Percentiles rank a stretch among this genome's conserved stretches.
Evolutionary conservation across 2,888 invertebrate species (phyloP).

Genomic region (Galeopsomyia nigrocyanea): DNA sequence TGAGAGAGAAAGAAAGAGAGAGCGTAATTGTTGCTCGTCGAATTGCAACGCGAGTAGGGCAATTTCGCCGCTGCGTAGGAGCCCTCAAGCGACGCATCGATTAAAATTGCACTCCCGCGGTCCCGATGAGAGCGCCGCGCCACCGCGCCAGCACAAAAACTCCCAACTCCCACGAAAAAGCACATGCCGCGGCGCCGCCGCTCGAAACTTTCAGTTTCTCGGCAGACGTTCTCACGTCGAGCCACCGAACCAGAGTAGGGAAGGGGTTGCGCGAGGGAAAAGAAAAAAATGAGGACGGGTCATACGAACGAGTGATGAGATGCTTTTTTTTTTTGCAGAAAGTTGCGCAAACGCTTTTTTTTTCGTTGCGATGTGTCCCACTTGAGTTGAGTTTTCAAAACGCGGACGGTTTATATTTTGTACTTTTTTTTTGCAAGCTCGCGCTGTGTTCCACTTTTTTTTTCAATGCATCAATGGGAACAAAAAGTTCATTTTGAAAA

Average conservation of each 20-base stretch:
- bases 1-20: conserved; percentile 13
- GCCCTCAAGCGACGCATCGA: conserved; percentile 44
- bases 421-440: too few species aligned
- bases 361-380: too few species aligned
- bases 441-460: too few species aligned
- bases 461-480: too few species aligned
- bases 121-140: conserved; percentile 22
- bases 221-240: conserved; percentile 30
- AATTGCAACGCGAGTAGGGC: conserved; percentile 28
- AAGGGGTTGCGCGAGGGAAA: not conserved
- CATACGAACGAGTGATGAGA: too few species aligned
- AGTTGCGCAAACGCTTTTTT: too few species aligned
- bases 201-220: conserved; percentile 40
- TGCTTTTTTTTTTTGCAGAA: too few species aligned
- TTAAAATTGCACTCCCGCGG: conserved; percentile 40
- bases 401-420: too few species aligned
- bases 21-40: conserved; percentile 29
- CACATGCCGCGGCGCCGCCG: conserved; percentile 11
- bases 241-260: not conserved
- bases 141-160: conserved; percentile 40
- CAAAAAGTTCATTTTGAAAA: too few species aligned
- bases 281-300: not conserved
- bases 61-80: conserved; percentile 35
- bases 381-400: too few species aligned
- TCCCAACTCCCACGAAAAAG: conserved; percentile 46